A percentile compares a stretch with the other conserved stretches of the same genome.
Evolutionary conservation across 2,113 vertebrate species (phyloP).

Genomic region (Corydoras maculifer): DNA sequence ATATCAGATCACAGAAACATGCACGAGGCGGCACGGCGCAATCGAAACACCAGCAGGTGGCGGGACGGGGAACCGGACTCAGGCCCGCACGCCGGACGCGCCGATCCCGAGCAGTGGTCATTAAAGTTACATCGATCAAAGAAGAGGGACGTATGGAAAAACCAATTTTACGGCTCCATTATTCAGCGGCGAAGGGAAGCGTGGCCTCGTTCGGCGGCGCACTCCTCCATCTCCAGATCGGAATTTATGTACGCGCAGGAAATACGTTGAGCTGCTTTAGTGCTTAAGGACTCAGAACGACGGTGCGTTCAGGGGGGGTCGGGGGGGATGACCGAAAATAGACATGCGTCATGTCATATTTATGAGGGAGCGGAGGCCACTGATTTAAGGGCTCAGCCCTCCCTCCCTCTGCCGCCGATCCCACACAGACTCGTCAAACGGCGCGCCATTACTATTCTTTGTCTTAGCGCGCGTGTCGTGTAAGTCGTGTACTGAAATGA

Average conservation of each 20-base stretch:
- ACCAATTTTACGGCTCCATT: conserved; percentile 5
- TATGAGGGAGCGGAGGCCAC: conserved; percentile 56
- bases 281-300: conserved; percentile 36
- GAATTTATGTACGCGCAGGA: conserved; percentile 5
- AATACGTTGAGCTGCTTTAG: conserved; percentile 16
- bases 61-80: background rate
- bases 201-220: conserved; percentile 5
- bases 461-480: conserved; percentile 67
- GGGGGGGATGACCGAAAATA: conserved; percentile 59
- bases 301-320: conserved; percentile 54
- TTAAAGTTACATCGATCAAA: no score
- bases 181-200: conserved; percentile 12
- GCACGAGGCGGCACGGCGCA: background rate
- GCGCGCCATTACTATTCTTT: conserved; percentile 65
- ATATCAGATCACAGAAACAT: conserved; percentile 32
- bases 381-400: conserved; percentile 51
- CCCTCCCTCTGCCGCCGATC: conserved; percentile 43
- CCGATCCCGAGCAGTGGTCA: no score
- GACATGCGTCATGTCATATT: conserved; percentile 59
- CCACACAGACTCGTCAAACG: conserved; percentile 67
- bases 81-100: no score
- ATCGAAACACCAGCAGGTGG: background rate
- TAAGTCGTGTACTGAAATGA: conserved; percentile 66
- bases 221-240: background rate
- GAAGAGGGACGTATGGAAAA: conserved; percentile 16